Conservation (phyloP, 2,888 invertebrate genomes). For the Leucophenga maculata region DNA sequence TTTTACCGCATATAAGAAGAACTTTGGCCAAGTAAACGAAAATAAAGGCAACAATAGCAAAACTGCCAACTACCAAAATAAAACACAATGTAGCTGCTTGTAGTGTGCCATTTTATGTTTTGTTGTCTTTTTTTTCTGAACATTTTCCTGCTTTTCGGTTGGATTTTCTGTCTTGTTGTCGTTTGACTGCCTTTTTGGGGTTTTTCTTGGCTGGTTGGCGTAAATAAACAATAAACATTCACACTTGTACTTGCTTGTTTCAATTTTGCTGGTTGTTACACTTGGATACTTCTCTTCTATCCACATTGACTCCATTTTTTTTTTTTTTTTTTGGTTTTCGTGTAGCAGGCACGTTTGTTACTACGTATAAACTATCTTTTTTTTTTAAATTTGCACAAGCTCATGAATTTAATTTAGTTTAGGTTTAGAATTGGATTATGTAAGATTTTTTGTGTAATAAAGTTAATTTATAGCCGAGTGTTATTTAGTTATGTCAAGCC, state of each 20-base stretch:
- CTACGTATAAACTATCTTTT: too few species aligned
- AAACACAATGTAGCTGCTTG: conserved; percentile 32
- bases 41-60: conserved; percentile 47
- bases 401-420: too few species aligned
- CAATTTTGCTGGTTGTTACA: neutral
- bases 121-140: conserved; percentile 27
- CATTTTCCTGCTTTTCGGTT: conserved; percentile 40
- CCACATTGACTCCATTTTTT: too few species aligned
- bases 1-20: conserved; percentile 27
- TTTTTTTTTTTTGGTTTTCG: too few species aligned
- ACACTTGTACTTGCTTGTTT: conserved; percentile 26
- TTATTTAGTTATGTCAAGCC: too few species aligned
- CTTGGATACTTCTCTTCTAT: conserved; percentile 2
- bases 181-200: conserved; percentile 53
- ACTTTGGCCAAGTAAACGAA: conserved; percentile 21
- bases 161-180: neutral
- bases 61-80: conserved; percentile 43
- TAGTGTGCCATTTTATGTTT: conserved; percentile 4
- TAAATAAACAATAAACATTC: conserved; percentile 62
- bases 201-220: conserved; percentile 64
- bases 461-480: too few species aligned
- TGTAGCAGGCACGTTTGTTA: too few species aligned
- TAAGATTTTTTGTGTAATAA: too few species aligned
- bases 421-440: too few species aligned
- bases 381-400: too few species aligned